phyloP scores from a whole-genome alignment of 2,888 invertebrate genomes.

The Junonia oenone region DNA sequence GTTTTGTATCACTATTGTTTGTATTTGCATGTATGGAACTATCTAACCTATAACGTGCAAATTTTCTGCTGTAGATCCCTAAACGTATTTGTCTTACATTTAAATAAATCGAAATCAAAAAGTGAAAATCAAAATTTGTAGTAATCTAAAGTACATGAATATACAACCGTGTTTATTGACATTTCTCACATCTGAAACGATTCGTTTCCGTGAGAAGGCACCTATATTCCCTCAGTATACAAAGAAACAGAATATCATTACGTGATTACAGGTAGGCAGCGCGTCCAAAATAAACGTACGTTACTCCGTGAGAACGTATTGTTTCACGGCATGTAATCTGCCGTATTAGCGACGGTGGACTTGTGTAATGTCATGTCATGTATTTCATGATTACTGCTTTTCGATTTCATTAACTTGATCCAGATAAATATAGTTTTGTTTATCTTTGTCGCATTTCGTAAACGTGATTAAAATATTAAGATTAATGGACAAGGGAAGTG shows the following conservation, averaged over 20 bases:
- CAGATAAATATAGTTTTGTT: background rate
- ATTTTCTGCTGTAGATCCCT: no score
- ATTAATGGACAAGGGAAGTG: no score
- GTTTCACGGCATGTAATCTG: conserved; percentile 60
- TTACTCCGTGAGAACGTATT: conserved; percentile 70
- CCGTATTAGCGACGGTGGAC: conserved; percentile 37
- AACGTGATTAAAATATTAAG: background rate
- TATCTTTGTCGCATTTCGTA: background rate
- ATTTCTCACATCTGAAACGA: conserved; percentile 10
- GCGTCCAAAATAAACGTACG: conserved; percentile 64
- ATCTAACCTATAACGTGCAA: no score
- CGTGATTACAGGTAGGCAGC: conserved; percentile 43
- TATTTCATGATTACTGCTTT: background rate
- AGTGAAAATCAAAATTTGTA: conserved; percentile 16
- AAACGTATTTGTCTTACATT: no score
- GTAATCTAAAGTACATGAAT: background rate
- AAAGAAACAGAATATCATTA: conserved; percentile 61
- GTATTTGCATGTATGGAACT: no score
- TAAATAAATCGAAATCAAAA: no score
- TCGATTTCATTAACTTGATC: background rate
- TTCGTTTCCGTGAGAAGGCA: conserved; percentile 55
- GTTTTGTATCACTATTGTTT: no score
- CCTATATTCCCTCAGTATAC: conserved; percentile 53
- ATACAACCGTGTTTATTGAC: conserved; percentile 25
- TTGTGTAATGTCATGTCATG: conserved; percentile 19